These are phyloP conservation scores for Climacteris rufus DNA, from an alignment of 2,113 vertebrate species.

Conservation along the genomic window DNA sequence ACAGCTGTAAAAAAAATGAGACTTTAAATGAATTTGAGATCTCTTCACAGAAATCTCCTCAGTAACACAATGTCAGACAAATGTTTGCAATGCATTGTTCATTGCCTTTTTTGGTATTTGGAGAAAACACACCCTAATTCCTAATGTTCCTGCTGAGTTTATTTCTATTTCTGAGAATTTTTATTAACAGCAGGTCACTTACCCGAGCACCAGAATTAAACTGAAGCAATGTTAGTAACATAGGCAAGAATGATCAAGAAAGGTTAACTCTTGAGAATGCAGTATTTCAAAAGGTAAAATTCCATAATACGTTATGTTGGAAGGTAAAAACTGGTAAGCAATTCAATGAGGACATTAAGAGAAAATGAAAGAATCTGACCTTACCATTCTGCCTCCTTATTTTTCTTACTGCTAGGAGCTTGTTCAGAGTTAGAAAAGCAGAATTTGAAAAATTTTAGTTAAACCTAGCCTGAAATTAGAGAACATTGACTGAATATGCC, in stretches of 20 bases:
- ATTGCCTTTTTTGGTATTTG: constrained; percentile 20
- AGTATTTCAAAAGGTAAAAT: neutral
- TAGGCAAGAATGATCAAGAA: neutral
- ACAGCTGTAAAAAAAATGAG: constrained; percentile 12
- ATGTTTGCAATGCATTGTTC: neutral
- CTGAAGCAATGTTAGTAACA: constrained; percentile 4
- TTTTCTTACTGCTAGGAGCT: neutral
- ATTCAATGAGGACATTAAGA: neutral
- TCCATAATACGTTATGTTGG: neutral
- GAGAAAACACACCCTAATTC: constrained; percentile 16
- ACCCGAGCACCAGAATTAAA: neutral
- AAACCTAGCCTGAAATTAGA: neutral
- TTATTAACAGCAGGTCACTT: constrained; percentile 18
- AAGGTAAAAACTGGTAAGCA: neutral
- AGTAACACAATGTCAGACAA: constrained; percentile 4
- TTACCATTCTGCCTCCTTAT: neutral
- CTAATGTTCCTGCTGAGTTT: neutral
- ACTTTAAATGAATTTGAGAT: neutral
- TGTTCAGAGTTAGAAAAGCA: neutral
- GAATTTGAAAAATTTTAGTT: neutral
- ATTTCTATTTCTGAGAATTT: constrained; percentile 51
- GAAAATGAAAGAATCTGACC: neutral
- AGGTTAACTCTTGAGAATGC: neutral
- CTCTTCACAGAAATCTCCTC: constrained; percentile 6
- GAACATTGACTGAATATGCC: neutral